Evolutionary conservation across 2,113 vertebrate genomes (phyloP).

Genomic region (Centropus unirufus): DNA sequence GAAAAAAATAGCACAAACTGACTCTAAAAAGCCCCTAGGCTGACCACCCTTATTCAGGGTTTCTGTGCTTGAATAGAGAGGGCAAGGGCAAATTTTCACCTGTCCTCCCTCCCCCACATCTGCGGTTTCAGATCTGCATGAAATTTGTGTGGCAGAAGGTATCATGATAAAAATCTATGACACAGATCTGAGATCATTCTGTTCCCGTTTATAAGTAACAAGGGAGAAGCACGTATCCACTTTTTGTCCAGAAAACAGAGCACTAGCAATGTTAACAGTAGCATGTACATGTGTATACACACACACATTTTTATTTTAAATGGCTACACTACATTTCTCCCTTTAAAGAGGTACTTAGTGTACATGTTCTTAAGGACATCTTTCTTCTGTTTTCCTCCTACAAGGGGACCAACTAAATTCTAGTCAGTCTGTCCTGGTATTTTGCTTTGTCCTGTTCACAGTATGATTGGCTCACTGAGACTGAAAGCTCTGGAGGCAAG

Average conservation of each 20-base stretch:
- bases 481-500: background rate
- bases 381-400: background rate
- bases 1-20: background rate
- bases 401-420: background rate
- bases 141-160: background rate
- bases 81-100: background rate
- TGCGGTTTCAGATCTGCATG: background rate
- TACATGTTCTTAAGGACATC: background rate
- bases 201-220: background rate
- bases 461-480: rapidly evolving
- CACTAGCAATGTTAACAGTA: background rate
- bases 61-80: rapidly evolving
- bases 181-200: background rate
- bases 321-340: background rate
- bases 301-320: background rate
- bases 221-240: rapidly evolving
- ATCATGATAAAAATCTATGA: background rate
- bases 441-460: background rate
- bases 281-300: background rate
- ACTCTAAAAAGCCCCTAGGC: rapidly evolving
- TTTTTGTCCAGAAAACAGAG: background rate
- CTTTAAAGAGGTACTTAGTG: background rate
- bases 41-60: background rate
- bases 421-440: background rate
- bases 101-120: background rate